Base-by-base conservation (phyloP, 1,140 invertebrate genomes). In the Anadara kagoshimensis region DNA sequence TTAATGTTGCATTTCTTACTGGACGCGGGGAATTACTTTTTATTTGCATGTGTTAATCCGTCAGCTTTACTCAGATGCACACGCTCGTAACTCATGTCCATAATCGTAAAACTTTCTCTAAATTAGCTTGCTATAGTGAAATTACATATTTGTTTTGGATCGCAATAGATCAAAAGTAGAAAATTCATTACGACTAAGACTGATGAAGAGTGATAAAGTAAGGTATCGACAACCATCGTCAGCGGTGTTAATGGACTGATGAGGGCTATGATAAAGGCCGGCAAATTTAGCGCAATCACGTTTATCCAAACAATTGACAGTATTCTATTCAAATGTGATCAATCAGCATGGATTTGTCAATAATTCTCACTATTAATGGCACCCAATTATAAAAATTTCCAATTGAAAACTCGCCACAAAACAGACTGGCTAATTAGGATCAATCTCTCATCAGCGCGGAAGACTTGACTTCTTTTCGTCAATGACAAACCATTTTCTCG, bases 341-440 rank as follows among this genome's bases (percentile, higher is more conserved):
- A 66, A 66, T 66, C 63, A 66, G 63, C 49, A 66, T 66, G 24
- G 63, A 5, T 66, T 66, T 66, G 63, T 66, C 63, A 66, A 66
- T 66, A 66, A 36, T 51, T 29, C 47, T 51, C 24, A 53, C 63
- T 66, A 54, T 66, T 66, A 66, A 66, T 54, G 63, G 53, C 26
- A 66, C 63, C 63, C 63, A 66, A 66, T 66, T 66, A 66, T 66
- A 41, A 66, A 66, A 66, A 53, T 66, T 53, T 66, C 63, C 63
- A 66, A 66, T 66, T 66, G 63, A 66, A 66, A 66, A 51, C 63
- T 66, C 49, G 16, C 63, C 63, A 66, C 63, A 66, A 66, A 66
- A 66, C 45, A 66, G 63, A 29, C 53, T 14, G 11, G 45, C 63
- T 66, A 66, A 66, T 66, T 66, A 51, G 47, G 49, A 49, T 36